Evolutionary conservation across 2,888 invertebrate genomes (phyloP), one percentile per base, ranked within the genome.

Genomic region (Tiliacea aurago): DNA sequence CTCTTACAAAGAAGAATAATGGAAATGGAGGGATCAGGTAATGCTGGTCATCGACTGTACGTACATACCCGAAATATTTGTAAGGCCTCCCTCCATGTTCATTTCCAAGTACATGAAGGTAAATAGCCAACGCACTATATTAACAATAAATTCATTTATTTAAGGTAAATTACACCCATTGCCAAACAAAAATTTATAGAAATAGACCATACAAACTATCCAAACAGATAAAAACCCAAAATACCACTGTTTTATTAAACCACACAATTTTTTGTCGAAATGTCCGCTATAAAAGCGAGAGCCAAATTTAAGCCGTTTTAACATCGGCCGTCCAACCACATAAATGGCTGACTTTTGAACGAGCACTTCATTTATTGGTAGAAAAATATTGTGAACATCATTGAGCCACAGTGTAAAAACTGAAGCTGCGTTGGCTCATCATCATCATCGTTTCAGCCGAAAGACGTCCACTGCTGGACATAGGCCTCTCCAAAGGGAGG

Each of bases 221-320:
- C n/a, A n/a, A n/a, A n/a, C n/a, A n/a, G n/a, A n/a, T n/a, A n/a
- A n/a, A n/a, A n/a, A n/a, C n/a, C n/a, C n/a, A n/a, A n/a, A n/a
- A n/a, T n/a, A n/a, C n/a, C n/a, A n/a, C n/a, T n/a, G 49, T 82
- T 79, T 67, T 67, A 82, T 77, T 70, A 63, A 81, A 70, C 28
- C 51, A 56, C 61, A 56, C 61, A 69, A 43, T 28, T 81, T 78
- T 59, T n/a, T 20, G 45, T 49, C 23, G 41, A 70, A 70, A 15
- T n/a, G 51, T n/a, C 56, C 49, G 70, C 61, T 53, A 66, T 23
- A n/a, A 45, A 78, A 58, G 5, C 1, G 20, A 23, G 20, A 11
- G 10, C 51, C 0, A 47, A 55, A 37, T 58, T 76, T 45, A 33
- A 79, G 47, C 13, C 7, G 53, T 49, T 76, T 58, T 53, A n/a